These are phyloP conservation scores for Stegodyphus mimosarum DNA, from an alignment of 1,140 invertebrate species.

Conservation along the genomic window DNA sequence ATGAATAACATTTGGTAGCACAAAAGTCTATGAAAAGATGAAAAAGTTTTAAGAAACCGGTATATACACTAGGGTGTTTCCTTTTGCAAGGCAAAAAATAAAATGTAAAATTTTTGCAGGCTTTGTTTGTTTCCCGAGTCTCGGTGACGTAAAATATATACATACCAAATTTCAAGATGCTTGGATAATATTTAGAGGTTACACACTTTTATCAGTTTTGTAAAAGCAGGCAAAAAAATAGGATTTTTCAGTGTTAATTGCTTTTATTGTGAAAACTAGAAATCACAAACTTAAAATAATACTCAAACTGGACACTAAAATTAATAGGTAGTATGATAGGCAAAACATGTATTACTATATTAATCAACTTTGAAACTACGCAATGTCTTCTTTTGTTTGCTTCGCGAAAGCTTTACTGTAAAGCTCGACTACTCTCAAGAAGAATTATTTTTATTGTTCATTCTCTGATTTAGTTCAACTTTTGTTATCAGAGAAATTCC, in stretches of 20 bases:
- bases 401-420: not conserved
- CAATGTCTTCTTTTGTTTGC: not conserved
- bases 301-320: not conserved
- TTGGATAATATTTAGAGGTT: constrained; percentile 3
- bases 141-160: not conserved
- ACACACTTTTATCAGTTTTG: not conserved
- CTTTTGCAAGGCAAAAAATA: not conserved
- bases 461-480: too few species aligned
- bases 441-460: too few species aligned
- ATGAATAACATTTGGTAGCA: too few species aligned
- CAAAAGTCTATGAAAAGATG: too few species aligned
- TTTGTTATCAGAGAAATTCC: too few species aligned
- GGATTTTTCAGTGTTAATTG: not conserved
- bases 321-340: not conserved
- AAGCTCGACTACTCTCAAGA: too few species aligned
- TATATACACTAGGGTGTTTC: not conserved
- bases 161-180: not conserved
- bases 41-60: too few species aligned
- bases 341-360: not conserved
- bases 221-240: not conserved
- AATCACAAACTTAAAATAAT: not conserved
- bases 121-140: not conserved
- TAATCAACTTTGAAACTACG: not conserved
- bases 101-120: not conserved
- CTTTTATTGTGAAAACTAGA: not conserved